These are phyloP conservation scores for Champsocephalus esox DNA, from an alignment of 2,797 vertebrate genomes.

Conservation along the genomic window DNA sequence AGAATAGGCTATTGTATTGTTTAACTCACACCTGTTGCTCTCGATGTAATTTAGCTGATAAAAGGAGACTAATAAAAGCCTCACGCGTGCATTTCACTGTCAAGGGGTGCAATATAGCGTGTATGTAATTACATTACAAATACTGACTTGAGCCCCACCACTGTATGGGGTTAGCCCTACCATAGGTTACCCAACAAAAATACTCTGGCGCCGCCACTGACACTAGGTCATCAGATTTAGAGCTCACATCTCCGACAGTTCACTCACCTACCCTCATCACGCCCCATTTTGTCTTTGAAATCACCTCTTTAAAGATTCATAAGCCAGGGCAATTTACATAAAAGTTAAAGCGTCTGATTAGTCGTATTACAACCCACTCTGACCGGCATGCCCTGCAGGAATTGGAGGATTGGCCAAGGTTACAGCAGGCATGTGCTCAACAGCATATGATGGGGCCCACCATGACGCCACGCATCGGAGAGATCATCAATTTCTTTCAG, in stretches of 20 bases:
- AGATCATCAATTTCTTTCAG: conserved; percentile 45
- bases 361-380: conserved; percentile 83
- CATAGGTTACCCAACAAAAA: too few relatives aligned
- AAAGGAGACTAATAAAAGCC: too few relatives aligned
- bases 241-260: conserved; percentile 65
- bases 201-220: too few relatives aligned
- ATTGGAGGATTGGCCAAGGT: conserved; percentile 74
- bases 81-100: too few relatives aligned
- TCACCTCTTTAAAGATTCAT: conserved; percentile 87
- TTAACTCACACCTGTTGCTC: too few relatives aligned
- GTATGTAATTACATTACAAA: too few relatives aligned
- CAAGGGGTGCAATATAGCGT: too few relatives aligned
- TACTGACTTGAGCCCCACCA: too few relatives aligned
- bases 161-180: too few relatives aligned
- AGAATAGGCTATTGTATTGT: too few relatives aligned
- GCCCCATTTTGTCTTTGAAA: conserved; percentile 83
- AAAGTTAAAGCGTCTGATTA: conserved; percentile 84
- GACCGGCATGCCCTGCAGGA: conserved; percentile 76
- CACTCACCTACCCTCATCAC: conserved; percentile 57
- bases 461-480: conserved; percentile 27
- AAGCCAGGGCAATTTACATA: conserved; percentile 81
- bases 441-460: conserved; percentile 53
- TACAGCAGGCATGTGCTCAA: conserved; percentile 63
- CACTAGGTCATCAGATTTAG: conserved; percentile 64
- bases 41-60: too few relatives aligned